Base-by-base conservation (phyloP, 2,797 vertebrate species). In the Onychomys arenicola region DNA sequence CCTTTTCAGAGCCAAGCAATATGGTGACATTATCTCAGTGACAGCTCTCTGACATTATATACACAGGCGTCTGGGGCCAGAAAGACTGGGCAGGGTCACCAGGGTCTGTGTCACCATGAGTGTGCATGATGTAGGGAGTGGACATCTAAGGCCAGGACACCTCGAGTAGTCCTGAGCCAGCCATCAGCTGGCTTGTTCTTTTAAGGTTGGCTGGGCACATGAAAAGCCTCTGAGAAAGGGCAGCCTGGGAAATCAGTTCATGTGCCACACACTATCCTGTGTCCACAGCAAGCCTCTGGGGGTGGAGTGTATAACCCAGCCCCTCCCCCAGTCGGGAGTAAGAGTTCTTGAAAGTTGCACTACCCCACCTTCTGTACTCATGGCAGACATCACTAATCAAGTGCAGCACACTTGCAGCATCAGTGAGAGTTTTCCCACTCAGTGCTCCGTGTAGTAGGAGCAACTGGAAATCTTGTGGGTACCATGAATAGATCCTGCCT, bases 401-500 rank as follows among this genome's bases (percentile, higher is more conserved):
- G 43, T 23, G 12, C 40, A 17, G 40, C 63, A 25, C 40, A 83
- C 46, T 4, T 61, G 0, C 8, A 32, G 75, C 40, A 32, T 23
- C 85, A 11, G 87, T n/a, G 13, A 5, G 2, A 5, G 34, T 83
- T 29, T 81, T 12, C 29, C 87, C 11, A 9, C 13, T 13, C 55
- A 29, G 34, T 4, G 0, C 59, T 67, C 43, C 57, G 23, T 40
- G 69, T 27, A 17, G 25, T 67, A 55, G 8, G 11, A 2, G 34
- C 23, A 27, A 0, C 5, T 27, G 16, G 25, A 6, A 27, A 11
- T 9, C 0, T 0, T 40, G 29, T n/a, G 19, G 78, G 80, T 27
- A 1, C 59, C 16, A 0, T 55, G 25, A 73, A 12, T 0, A 8
- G 16, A 16, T 34, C 21, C 83, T n/a, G 0, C 21, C 87, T n/a